These are phyloP conservation scores for Tamias sibiricus DNA, from an alignment of 2,113 vertebrate species.

Conservation along the genomic window DNA sequence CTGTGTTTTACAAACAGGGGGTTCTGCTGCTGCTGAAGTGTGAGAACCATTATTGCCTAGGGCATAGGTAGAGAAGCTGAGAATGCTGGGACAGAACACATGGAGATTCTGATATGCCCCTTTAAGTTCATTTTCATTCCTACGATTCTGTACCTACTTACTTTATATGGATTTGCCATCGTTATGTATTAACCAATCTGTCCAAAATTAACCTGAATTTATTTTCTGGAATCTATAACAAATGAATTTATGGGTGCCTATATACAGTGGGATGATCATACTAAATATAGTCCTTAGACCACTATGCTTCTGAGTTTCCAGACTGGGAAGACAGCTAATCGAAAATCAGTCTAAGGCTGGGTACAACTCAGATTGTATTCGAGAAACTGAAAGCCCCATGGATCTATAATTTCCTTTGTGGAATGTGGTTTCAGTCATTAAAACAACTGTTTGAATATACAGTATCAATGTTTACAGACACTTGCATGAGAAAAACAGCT, in stretches of 20 bases:
- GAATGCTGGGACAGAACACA: background rate
- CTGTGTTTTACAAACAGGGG: background rate
- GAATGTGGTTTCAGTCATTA: background rate
- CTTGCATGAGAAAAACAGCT: background rate
- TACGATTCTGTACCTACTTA: background rate
- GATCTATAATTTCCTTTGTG: background rate
- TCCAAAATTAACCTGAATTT: background rate
- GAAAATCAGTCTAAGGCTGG: background rate
- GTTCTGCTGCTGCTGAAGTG: background rate
- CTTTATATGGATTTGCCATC: constrained; percentile 15
- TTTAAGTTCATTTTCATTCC: background rate
- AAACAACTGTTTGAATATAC: background rate
- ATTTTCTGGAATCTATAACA: background rate
- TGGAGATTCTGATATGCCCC: background rate
- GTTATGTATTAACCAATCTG: constrained; percentile 13
- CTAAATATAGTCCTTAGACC: background rate
- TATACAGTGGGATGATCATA: background rate
- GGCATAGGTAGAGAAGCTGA: background rate
- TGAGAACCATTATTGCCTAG: background rate
- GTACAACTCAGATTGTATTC: background rate
- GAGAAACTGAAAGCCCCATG: background rate
- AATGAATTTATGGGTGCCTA: background rate
- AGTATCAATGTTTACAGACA: background rate
- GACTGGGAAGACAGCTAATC: background rate
- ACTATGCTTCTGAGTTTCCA: background rate